phyloP scores from a whole-genome alignment of 2,797 vertebrate genomes.

The Helostoma temminkii region DNA sequence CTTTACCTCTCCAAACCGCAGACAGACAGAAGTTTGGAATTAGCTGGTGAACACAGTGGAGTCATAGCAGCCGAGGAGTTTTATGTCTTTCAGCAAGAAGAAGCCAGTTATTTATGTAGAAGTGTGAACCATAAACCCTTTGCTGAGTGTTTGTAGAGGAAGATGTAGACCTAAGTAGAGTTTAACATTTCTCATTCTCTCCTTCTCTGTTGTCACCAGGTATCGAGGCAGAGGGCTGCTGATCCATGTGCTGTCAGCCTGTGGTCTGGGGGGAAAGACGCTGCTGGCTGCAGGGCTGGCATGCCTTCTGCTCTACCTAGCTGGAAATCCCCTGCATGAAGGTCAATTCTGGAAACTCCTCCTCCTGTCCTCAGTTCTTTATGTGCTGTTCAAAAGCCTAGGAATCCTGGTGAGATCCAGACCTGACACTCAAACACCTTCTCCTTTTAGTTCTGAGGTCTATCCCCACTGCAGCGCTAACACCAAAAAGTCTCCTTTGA shows the following conservation, averaged over 20 bases:
- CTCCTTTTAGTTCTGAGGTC: background rate
- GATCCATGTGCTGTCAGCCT: conserved; percentile 51
- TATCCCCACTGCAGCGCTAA: background rate
- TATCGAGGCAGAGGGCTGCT: conserved; percentile 41
- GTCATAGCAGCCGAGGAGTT: too few species aligned
- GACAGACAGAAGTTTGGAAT: too few species aligned
- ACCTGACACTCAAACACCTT: background rate
- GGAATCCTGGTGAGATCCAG: conserved; percentile 70
- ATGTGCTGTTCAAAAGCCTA: conserved; percentile 58
- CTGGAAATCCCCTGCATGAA: conserved; percentile 9
- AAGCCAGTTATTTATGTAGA: too few species aligned
- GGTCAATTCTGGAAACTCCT: conserved; percentile 45
- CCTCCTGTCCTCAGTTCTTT: conserved; percentile 43
- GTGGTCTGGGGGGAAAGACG: conserved; percentile 48
- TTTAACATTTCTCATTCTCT: too few species aligned
- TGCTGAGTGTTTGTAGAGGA: too few species aligned
- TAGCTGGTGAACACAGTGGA: too few species aligned
- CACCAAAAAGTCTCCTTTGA: background rate
- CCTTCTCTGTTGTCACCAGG: conserved; percentile 45
- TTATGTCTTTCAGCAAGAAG: too few species aligned
- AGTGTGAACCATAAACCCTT: too few species aligned
- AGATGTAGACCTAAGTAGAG: too few species aligned
- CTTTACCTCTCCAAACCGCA: background rate
- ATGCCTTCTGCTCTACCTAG: conserved; percentile 47
- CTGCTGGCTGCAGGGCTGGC: conserved; percentile 49